Conservation (phyloP, 1,140 invertebrate genomes). For the Neodiprion pinetum region DNA sequence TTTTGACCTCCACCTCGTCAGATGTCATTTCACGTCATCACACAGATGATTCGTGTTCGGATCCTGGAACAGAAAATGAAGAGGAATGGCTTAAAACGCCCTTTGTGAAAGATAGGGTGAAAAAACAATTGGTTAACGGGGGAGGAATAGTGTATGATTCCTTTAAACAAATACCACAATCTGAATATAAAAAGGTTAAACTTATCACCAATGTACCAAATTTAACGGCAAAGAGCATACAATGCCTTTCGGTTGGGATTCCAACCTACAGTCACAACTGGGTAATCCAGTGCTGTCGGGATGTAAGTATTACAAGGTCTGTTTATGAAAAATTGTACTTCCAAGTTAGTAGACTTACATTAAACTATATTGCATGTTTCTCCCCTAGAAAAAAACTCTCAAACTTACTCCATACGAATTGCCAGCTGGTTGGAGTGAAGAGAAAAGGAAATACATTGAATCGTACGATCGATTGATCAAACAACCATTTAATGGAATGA, state of each 20-base stretch:
- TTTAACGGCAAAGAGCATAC: slow-evolving; percentile 66
- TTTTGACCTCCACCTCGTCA: slow-evolving; percentile 62
- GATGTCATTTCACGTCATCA: slow-evolving; percentile 43
- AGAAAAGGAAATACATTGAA: slow-evolving; percentile 58
- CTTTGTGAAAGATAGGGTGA: slow-evolving; percentile 66
- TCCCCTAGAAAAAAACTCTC: slow-evolving; percentile 40
- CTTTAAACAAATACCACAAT: slow-evolving; percentile 65
- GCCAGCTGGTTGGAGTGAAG: slow-evolving; percentile 64
- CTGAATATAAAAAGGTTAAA: slow-evolving; percentile 61
- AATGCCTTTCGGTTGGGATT: slow-evolving; percentile 65
- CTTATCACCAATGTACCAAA: slow-evolving; percentile 67
- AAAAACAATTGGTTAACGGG: slow-evolving; percentile 62
- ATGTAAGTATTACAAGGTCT: slow-evolving; percentile 35
- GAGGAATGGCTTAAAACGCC: slow-evolving; percentile 60
- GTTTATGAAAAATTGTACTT: not conserved
- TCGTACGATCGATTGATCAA: slow-evolving; percentile 56
- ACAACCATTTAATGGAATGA: slow-evolving; percentile 62
- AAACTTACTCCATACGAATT: slow-evolving; percentile 56
- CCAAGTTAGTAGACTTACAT: too few relatives aligned
- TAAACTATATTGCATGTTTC: slow-evolving; percentile 19
- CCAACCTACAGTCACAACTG: slow-evolving; percentile 63
- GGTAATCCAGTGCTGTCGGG: slow-evolving; percentile 63
- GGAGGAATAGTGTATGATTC: slow-evolving; percentile 65
- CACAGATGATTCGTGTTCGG: slow-evolving; percentile 37
- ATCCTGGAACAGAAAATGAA: slow-evolving; percentile 56